phyloP scores from a whole-genome alignment of 2,113 vertebrate species.

The Kryptolebias marmoratus region DNA sequence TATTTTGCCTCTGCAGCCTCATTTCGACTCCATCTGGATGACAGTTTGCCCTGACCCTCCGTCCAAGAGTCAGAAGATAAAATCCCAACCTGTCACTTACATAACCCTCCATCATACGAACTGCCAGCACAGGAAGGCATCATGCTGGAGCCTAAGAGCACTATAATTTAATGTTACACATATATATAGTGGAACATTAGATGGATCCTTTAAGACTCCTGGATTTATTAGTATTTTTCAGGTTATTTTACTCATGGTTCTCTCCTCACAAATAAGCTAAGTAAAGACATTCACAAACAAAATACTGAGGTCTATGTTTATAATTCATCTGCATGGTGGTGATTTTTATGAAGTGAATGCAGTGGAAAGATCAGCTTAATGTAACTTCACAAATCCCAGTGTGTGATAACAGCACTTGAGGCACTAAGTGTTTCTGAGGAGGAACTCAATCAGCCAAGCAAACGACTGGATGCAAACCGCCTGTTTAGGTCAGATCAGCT shows the following conservation, averaged over 20 bases:
- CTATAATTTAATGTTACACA: neutral
- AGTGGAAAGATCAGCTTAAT: constrained; percentile 42
- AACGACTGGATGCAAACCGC: neutral
- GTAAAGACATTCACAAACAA: neutral
- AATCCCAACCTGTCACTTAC: constrained; percentile 59
- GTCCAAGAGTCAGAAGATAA: constrained; percentile 40
- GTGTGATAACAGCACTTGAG: constrained; percentile 47
- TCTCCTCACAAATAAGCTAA: too few relatives aligned
- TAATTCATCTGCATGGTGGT: constrained; percentile 38
- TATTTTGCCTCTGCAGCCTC: constrained; percentile 23
- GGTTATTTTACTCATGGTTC: too few relatives aligned
- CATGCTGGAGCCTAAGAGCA: neutral
- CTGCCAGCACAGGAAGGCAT: constrained; percentile 13
- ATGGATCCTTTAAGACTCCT: too few relatives aligned
- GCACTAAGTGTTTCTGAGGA: constrained; percentile 18
- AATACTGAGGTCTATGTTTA: constrained; percentile 2
- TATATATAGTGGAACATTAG: too few relatives aligned
- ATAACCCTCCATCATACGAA: constrained; percentile 36
- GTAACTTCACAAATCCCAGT: constrained; percentile 44
- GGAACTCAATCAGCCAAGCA: neutral
- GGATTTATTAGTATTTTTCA: too few relatives aligned
- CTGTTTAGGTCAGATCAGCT: neutral
- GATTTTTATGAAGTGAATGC: constrained; percentile 35
- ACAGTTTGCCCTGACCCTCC: constrained; percentile 25
- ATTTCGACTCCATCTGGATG: constrained; percentile 30